A percentile compares a stretch with the other conserved stretches of the same genome.
phyloP scores from a whole-genome alignment of 2,113 vertebrate species.

The Bucco capensis region DNA sequence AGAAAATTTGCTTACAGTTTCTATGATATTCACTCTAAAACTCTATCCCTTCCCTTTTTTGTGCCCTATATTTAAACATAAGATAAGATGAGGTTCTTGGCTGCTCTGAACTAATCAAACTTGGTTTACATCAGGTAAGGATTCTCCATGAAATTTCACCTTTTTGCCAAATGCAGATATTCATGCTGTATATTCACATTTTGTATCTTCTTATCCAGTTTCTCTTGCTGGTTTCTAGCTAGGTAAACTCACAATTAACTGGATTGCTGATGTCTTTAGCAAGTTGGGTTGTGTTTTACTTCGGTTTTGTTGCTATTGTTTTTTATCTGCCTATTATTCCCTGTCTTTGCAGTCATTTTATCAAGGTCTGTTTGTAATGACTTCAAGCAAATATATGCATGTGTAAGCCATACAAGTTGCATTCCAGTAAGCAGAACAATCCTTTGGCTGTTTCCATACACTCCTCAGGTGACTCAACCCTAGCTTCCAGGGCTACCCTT shows the following conservation, averaged over 20 bases:
- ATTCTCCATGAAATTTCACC: not conserved
- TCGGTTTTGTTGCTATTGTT: not conserved
- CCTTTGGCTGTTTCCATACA: not conserved
- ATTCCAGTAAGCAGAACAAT: not conserved
- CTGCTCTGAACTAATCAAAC: not conserved
- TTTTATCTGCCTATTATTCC: not conserved
- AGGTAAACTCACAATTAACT: not conserved
- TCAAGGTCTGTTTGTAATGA: not conserved
- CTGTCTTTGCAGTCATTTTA: not conserved
- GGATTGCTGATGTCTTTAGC: not conserved
- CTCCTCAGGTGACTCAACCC: not conserved
- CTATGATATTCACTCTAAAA: not conserved
- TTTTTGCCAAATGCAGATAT: not conserved
- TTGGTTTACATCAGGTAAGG: not conserved
- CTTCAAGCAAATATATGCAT: not conserved
- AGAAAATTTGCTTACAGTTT: not conserved
- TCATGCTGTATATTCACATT: accelerated
- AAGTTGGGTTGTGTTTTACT: not conserved
- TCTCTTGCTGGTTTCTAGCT: not conserved
- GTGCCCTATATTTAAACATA: not conserved
- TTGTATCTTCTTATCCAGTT: not conserved
- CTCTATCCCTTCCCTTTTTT: not conserved
- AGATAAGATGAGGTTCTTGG: not conserved
- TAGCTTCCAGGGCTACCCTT: not conserved
- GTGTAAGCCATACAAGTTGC: not conserved